These are phyloP conservation scores for Ptychadena robeensis DNA, from an alignment of 2,797 vertebrate species.

Conservation along the genomic window DNA sequence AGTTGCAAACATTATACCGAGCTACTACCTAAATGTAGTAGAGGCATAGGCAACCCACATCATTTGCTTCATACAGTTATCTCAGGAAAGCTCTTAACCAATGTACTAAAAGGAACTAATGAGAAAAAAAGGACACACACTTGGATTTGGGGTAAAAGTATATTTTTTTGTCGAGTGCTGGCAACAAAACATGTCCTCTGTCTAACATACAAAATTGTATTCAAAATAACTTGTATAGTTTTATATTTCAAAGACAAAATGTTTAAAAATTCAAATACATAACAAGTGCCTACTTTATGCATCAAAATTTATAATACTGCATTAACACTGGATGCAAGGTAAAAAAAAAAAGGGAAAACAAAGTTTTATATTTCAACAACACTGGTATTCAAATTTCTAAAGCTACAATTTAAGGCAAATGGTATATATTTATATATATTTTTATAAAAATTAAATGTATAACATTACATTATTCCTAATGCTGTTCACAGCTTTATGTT, in stretches of 20 bases:
- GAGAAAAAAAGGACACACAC: constrained; percentile 50
- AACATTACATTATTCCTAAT: constrained; percentile 72
- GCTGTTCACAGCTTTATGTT: constrained; percentile 81
- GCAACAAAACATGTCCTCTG: constrained; percentile 65
- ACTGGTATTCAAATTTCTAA: constrained; percentile 72
- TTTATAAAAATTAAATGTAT: constrained; percentile 71
- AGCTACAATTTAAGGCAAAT: constrained; percentile 78
- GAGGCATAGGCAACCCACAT: neutral
- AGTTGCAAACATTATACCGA: neutral
- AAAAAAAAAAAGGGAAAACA: constrained; percentile 74
- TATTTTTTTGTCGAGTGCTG: constrained; percentile 72
- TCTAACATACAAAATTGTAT: constrained; percentile 61
- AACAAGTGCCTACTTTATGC: constrained; percentile 61
- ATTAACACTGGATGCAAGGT: constrained; percentile 74
- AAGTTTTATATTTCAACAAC: constrained; percentile 69
- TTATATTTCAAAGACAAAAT: constrained; percentile 66
- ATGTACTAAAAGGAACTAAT: neutral
- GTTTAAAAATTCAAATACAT: constrained; percentile 58
- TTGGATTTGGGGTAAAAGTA: constrained; percentile 72
- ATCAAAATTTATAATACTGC: constrained; percentile 70
- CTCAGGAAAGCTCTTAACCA: too few species aligned
- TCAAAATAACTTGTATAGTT: constrained; percentile 60
- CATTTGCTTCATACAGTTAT: neutral
- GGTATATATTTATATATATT: constrained; percentile 69
- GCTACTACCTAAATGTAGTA: neutral